phyloP scores from a whole-genome alignment of 2,797 vertebrate species.

The Australoheros facetus region DNA sequence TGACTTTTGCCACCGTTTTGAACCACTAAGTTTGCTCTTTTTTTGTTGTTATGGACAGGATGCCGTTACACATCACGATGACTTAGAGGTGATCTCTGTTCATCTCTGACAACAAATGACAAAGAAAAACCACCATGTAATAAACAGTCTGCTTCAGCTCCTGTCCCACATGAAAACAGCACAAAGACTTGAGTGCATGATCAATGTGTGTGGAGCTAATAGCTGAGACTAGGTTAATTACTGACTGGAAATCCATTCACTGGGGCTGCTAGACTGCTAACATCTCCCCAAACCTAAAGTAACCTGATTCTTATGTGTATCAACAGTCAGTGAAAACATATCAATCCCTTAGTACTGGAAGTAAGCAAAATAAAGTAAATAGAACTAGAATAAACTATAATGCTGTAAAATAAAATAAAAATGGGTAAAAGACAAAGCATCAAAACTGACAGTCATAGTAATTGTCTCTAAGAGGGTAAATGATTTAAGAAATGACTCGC shows the following conservation, averaged over 20 bases:
- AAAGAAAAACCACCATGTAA: neutral
- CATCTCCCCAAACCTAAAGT: neutral
- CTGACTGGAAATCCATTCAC: no score
- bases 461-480: neutral
- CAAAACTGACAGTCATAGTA: neutral
- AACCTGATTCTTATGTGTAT: neutral
- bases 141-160: neutral
- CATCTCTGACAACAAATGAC: neutral
- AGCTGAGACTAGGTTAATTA: no score
- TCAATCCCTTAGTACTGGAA: no score
- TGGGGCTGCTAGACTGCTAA: neutral
- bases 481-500: neutral
- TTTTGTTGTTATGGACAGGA: neutral
- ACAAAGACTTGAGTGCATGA: no score
- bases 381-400: neutral
- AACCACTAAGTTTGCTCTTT: fast-evolving
- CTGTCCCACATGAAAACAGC: neutral
- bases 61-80: neutral
- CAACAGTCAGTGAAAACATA: neutral
- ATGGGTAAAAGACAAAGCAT: neutral
- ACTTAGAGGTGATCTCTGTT: neutral
- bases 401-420: neutral
- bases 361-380: neutral
- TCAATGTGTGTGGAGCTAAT: no score
- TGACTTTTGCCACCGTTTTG: neutral